A percentile compares a stretch with the other conserved stretches of the same genome.
These are phyloP conservation scores for Thymelicus acteon DNA, from an alignment of 2,888 invertebrate species.

Conservation along the genomic window DNA sequence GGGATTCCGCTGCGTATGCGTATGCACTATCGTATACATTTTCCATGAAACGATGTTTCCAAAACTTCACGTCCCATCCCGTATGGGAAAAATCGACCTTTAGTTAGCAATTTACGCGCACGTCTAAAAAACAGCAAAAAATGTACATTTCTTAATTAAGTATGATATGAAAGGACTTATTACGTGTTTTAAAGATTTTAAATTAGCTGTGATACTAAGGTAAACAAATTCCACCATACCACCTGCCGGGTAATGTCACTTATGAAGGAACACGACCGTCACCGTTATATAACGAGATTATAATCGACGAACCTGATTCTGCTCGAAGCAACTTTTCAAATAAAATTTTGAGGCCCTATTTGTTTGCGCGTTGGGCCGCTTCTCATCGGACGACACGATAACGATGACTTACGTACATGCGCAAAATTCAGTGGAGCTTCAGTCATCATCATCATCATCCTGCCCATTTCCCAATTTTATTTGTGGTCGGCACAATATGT, in stretches of 20 bases:
- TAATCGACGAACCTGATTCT: constrained; percentile 25
- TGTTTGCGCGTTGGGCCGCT: constrained; percentile 24
- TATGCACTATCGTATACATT: too few species aligned
- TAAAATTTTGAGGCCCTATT: constrained; percentile 30
- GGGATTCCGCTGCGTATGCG: too few species aligned
- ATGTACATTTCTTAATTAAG: not conserved
- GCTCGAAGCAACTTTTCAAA: constrained; percentile 25
- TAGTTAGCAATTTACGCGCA: too few species aligned
- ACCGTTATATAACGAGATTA: constrained; percentile 19
- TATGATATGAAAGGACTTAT: not conserved
- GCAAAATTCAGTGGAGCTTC: too few species aligned
- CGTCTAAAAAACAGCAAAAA: not conserved
- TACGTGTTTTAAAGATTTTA: not conserved
- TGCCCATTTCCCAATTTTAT: too few species aligned
- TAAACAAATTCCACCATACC: constrained; percentile 13
- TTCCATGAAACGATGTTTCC: too few species aligned
- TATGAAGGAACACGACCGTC: constrained; percentile 15
- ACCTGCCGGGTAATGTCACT: constrained; percentile 10
- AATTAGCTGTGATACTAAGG: not conserved
- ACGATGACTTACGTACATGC: too few species aligned
- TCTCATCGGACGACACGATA: too few species aligned
- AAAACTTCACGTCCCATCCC: too few species aligned
- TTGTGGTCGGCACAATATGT: too few species aligned
- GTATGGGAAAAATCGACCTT: too few species aligned
- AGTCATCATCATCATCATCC: too few species aligned